A percentile compares a stretch with the other conserved stretches of the same genome.
Conservation (phyloP, 2,797 vertebrate genomes). For the Parambassis ranga region DNA sequence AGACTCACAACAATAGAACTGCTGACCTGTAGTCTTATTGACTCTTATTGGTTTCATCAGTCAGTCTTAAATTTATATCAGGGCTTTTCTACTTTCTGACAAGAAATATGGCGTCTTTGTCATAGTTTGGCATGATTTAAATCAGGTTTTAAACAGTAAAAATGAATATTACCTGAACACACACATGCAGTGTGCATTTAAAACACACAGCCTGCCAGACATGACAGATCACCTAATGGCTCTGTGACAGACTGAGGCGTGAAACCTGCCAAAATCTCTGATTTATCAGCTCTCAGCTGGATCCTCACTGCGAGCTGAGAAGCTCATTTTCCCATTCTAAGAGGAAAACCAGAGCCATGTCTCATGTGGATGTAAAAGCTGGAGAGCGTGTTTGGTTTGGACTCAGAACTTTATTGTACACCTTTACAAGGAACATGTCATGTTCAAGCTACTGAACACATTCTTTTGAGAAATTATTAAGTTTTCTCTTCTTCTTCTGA, state of each 20-base stretch:
- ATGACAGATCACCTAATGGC: background rate
- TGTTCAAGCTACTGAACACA: background rate
- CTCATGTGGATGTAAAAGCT: constrained; percentile 24
- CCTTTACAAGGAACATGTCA: constrained; percentile 28
- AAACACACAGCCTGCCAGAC: background rate
- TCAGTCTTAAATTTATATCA: no score
- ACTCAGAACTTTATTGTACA: constrained; percentile 10
- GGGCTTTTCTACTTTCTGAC: no score
- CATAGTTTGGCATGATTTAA: no score
- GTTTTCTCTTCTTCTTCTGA: background rate
- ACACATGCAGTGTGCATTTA: no score
- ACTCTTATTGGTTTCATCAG: no score
- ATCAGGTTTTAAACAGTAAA: no score
- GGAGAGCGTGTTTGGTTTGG: constrained; percentile 40
- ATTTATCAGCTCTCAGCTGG: constrained; percentile 15
- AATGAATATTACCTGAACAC: no score
- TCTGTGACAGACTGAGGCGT: background rate
- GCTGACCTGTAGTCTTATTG: no score
- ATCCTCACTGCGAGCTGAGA: background rate
- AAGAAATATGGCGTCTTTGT: no score
- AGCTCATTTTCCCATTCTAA: constrained; percentile 9
- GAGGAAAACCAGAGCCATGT: constrained; percentile 14
- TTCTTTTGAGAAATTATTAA: background rate
- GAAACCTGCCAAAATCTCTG: background rate
- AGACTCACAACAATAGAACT: no score